Base-by-base conservation (phyloP, 2,797 vertebrate species). In the Sebastes nivosus region DNA sequence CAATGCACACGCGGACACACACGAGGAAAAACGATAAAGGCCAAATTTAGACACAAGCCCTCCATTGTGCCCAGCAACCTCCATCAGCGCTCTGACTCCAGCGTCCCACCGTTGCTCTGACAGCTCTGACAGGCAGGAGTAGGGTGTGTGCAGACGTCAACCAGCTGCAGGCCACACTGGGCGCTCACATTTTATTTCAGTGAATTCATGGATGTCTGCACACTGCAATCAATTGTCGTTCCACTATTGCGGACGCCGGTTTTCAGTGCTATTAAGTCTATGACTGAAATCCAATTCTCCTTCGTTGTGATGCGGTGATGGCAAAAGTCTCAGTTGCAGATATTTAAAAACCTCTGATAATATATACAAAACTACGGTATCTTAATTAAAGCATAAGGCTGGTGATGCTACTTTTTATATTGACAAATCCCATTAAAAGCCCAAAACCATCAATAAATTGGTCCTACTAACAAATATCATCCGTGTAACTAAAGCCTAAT, bases 11-110 rank as follows among this genome's bases (percentile, higher is more conserved):
- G 18, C 1, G 5, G 20, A 67, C 42, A 30, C 30, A 38, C 1
- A 4, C 4, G 2, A 67, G 57, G 54, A 65, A 85, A 80, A 84
- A 83, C 42, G 3, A 81, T 80, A 73, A 86, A 87, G 46, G 72
- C 52, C 67, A 73, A 73, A 80, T 78, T 82, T 71, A 70, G 68
- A 80, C 63, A 91, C 88, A 92, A 87, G 86, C 63, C 68, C n/a
- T 85, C 42, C 83, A 83, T 90, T 93, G 93, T 93, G 89, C 71
- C 65, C 34, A 29, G 42, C 27, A 67, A 54, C 75, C 67, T 81
- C 67, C 77, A 83, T 81, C 75, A 75, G 75, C 2, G 2, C 55
- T 72, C 59, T n/a, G 42, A 36, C 74, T 79, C 50, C 60, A 82
- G 67, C 36, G 79, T 83, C 76, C 67, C 79, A 27, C 50, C 67